Evolutionary conservation across 2,888 invertebrate genomes (phyloP).

Genomic region (Slavum lentiscoides): DNA sequence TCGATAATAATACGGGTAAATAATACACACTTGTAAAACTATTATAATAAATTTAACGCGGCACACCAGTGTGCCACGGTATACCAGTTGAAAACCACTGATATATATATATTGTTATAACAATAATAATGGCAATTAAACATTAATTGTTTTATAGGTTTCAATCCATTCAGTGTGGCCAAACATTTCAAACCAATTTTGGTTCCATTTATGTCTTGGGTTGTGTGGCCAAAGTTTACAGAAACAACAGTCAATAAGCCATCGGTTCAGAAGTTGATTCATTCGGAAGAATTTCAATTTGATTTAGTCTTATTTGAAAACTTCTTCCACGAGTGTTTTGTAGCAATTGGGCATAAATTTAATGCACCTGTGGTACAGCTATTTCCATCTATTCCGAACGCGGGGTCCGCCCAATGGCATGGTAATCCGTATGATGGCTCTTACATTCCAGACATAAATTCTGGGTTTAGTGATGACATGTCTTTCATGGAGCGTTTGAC

Average conservation of each 20-base stretch:
- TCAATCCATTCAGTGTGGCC: conserved; percentile 28
- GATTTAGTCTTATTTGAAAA: conserved; percentile 45
- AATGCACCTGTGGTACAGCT: conserved; percentile 37
- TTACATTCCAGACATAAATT: conserved; percentile 39
- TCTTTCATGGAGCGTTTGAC: conserved; percentile 33
- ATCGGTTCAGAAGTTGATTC: conserved; percentile 28
- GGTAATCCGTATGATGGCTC: conserved; percentile 29
- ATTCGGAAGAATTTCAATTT: conserved; percentile 32
- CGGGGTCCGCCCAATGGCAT: conserved; percentile 21
- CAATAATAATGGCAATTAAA: too few species aligned
- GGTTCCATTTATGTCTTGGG: conserved; percentile 34
- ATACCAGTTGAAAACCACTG: too few species aligned
- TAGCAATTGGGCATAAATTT: conserved; percentile 47
- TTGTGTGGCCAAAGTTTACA: conserved; percentile 39
- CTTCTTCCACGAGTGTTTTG: conserved; percentile 44
- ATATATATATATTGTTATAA: too few species aligned
- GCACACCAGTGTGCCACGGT: too few species aligned
- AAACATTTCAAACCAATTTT: conserved; percentile 24
- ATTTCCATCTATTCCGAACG: conserved; percentile 32
- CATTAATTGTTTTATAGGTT: conserved; percentile 8
- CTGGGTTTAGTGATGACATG: conserved; percentile 42
- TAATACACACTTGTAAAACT: too few species aligned
- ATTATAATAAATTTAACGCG: too few species aligned
- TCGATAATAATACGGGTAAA: too few species aligned
- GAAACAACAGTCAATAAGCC: conserved; percentile 27